These are phyloP conservation scores for Virgularia gustaviana DNA, from an alignment of 92 coral and sea anemone genomes.

Conservation along the genomic window DNA sequence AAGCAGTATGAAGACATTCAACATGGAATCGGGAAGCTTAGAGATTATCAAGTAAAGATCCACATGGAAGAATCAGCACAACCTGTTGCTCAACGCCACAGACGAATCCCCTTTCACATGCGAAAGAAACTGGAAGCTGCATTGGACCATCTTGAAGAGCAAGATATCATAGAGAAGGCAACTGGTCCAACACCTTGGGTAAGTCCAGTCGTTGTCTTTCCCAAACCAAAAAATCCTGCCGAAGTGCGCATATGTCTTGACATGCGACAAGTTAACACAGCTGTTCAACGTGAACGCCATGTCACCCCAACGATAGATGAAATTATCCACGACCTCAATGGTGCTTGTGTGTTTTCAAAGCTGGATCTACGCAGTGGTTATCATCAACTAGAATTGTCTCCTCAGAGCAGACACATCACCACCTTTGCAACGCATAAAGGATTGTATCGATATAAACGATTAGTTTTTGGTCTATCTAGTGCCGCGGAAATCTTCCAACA, in stretches of 20 bases:
- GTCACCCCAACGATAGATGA: conserved; percentile 14
- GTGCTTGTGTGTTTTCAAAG: conserved; percentile 29
- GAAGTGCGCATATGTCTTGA: conserved; percentile 17
- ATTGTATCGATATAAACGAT: conserved; percentile 9
- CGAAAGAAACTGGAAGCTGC: background rate
- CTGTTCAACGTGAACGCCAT: conserved; percentile 21
- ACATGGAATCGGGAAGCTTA: background rate
- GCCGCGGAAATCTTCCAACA: conserved; percentile 25
- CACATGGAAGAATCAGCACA: background rate
- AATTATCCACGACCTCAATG: conserved; percentile 16
- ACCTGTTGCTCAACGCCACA: conserved; percentile 10
- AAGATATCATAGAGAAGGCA: conserved; percentile 19
- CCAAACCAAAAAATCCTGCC: conserved; percentile 13
- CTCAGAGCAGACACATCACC: conserved; percentile 20
- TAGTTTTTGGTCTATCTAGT: conserved; percentile 1
- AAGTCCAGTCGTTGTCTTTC: conserved; percentile 3
- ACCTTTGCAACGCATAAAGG: conserved; percentile 24
- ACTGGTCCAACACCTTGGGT: conserved; percentile 18
- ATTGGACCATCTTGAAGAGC: background rate
- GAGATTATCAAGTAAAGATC: background rate
- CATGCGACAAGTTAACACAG: conserved; percentile 10
- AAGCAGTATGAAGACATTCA: background rate
- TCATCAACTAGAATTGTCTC: conserved; percentile 30
- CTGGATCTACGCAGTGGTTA: conserved; percentile 17
- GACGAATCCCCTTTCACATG: conserved; percentile 16